phyloP scores from a whole-genome alignment of 2,113 vertebrate genomes.

The Semnornis frantzii region DNA sequence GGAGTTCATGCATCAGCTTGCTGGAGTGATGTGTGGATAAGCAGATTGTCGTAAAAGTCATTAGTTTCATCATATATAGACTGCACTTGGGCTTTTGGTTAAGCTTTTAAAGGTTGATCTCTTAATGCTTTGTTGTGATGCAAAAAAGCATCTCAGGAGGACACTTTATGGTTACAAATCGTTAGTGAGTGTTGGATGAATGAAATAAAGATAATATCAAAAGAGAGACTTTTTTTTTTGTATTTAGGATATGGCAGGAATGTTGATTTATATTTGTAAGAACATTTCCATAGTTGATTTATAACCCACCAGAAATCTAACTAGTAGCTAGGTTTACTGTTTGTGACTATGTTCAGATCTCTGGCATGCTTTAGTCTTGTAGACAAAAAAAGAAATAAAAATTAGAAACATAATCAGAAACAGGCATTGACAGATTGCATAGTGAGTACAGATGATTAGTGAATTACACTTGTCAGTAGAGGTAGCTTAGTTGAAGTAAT shows the following conservation, averaged over 20 bases:
- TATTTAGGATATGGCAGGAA: background rate
- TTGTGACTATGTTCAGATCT: background rate
- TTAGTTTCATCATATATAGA: conserved; percentile 8
- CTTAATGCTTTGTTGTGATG: conserved; percentile 35
- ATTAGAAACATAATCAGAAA: background rate
- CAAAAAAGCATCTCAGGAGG: background rate
- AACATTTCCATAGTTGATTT: background rate
- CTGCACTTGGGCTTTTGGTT: conserved; percentile 25
- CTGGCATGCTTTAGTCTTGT: background rate
- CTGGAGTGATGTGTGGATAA: conserved; percentile 20
- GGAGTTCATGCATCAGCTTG: background rate
- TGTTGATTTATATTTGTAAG: background rate
- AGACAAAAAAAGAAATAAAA: background rate
- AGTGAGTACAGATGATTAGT: background rate
- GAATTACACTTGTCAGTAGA: background rate
- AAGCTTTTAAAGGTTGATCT: conserved; percentile 47
- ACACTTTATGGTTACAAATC: background rate
- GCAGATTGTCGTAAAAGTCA: conserved; percentile 53
- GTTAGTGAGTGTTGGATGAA: background rate
- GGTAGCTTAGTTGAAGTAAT: background rate
- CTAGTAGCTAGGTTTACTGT: background rate
- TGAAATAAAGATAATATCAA: background rate
- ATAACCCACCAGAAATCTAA: background rate
- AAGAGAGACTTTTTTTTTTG: background rate
- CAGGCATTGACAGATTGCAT: background rate